Base-by-base conservation (phyloP, 2,888 invertebrate species). In the Troilus luridus region DNA sequence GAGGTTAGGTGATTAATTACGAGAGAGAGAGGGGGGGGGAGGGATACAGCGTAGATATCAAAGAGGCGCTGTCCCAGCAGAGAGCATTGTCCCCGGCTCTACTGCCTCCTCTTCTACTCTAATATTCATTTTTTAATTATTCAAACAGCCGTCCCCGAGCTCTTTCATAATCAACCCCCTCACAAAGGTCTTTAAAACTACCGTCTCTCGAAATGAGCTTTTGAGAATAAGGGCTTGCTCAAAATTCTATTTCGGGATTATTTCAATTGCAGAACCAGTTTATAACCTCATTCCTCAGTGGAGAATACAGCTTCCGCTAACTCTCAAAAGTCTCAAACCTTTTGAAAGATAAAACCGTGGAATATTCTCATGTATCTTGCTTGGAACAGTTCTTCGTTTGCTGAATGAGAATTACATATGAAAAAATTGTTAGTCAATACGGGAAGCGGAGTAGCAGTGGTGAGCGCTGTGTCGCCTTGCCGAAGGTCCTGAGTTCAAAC, bases 121-220 rank as follows among this genome's bases (percentile, higher is more conserved):
- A 56, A 85, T 85, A 85, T 85, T 85, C 85, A 85, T 85, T 85
- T 85, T 85, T 85, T 85, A 85, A 85, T 85, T 85, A 85, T 85
- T 85, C 56, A 85, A 85, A 85, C 85, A 85, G 85, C 85, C 85
- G 56, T 85, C 85, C 85, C 10, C 12, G 85, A 58, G 85, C 85
- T 85, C 85, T 85, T 85, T 85, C 85, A 85, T 85, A 56, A 85
- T 85, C 85, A 85, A 56, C 56, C 56, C 56, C 11, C 56, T 9
- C 56, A 85, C 85, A 85, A 85, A 85, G 85, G 9, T 85, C 85
- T 58, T n/a, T 85, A 85, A 85, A 85, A 85, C 85, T 85, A 85
- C 56, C 56, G 72, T 77, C 72, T 77, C 9, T 41, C 72, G 12
- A 77, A 77, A 77, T 77, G 72, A 77, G 72, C 72, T 41, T 77